Evolutionary conservation across 2,113 vertebrate species (phyloP).

Genomic region (Erpornis zantholeuca): DNA sequence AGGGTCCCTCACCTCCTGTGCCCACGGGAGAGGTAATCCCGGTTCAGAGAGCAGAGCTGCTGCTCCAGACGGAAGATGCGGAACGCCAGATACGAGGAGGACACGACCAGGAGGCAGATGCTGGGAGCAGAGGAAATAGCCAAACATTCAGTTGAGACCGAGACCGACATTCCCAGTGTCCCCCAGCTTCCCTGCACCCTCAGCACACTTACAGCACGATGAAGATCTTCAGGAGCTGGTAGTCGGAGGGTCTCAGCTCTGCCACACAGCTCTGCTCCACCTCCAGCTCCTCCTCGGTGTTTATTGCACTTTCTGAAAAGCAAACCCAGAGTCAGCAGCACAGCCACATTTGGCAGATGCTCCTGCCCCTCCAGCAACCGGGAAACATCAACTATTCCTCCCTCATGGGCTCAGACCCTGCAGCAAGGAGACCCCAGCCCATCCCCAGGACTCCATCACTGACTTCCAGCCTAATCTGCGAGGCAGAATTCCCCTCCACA

Average conservation of each 20-base stretch:
- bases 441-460: neutral
- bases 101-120: conserved; percentile 87
- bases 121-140: conserved; percentile 23
- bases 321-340: neutral
- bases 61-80: conserved; percentile 92
- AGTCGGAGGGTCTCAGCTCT: conserved; percentile 85
- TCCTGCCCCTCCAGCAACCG: neutral
- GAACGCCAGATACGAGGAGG: conserved; percentile 91
- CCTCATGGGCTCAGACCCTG: neutral
- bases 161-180: accelerated
- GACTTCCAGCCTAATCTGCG: neutral
- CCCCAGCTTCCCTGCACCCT: accelerated
- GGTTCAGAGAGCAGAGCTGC: conserved; percentile 82
- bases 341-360: accelerated
- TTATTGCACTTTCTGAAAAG: conserved; percentile 78
- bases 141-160: neutral
- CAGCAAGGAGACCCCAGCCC: neutral
- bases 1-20: conserved; percentile 67
- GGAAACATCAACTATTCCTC: neutral
- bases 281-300: conserved; percentile 79
- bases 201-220: conserved; percentile 84
- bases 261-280: conserved; percentile 71
- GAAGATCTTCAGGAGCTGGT: conserved; percentile 90
- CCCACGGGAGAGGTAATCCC: conserved; percentile 47
- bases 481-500: accelerated